A percentile compares a stretch with the other conserved stretches of the same genome.
These are phyloP conservation scores for Bellardia bayeri DNA, from an alignment of 2,888 invertebrate species.

Conservation along the genomic window DNA sequence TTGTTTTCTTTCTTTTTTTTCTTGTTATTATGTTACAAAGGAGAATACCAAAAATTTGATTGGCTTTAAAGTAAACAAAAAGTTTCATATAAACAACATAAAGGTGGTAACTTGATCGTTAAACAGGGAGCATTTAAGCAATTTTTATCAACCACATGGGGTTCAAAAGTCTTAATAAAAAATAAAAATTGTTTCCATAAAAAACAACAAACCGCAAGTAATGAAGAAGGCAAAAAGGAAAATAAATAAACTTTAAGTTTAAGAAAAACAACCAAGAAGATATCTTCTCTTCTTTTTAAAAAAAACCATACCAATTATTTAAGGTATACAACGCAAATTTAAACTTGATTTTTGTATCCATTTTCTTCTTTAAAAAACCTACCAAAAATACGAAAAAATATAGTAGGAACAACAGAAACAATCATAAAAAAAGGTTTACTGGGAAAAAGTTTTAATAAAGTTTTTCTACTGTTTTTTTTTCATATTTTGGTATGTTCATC, in stretches of 20 bases:
- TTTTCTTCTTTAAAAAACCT: conserved; percentile 9
- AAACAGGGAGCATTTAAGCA: conserved; percentile 80
- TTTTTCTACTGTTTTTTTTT: conserved; percentile 76
- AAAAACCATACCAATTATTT: conserved; percentile 3
- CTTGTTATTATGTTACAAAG: conserved; percentile 42
- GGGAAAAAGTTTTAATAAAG: conserved; percentile 80
- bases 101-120: conserved; percentile 65
- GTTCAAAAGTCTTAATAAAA: conserved; percentile 70
- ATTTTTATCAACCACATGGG: conserved; percentile 82
- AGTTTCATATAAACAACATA: conserved; percentile 46
- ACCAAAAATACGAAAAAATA: conserved; percentile 16
- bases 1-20: conserved; percentile 19
- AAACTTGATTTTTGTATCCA: conserved; percentile 37
- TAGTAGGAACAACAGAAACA: conserved; percentile 52
- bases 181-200: conserved; percentile 28
- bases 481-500: not conserved
- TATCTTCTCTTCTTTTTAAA: conserved; percentile 12
- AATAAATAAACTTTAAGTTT: conserved; percentile 49
- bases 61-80: conserved; percentile 54
- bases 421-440: conserved; percentile 76
- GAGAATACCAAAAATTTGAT: conserved; percentile 58
- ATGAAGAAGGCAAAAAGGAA: conserved; percentile 31
- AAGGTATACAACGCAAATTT: conserved; percentile 30
- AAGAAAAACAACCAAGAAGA: conserved; percentile 50
- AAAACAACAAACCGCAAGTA: conserved; percentile 61